phyloP scores from a whole-genome alignment of 2,113 vertebrate species.

The Pteronura brasiliensis region DNA sequence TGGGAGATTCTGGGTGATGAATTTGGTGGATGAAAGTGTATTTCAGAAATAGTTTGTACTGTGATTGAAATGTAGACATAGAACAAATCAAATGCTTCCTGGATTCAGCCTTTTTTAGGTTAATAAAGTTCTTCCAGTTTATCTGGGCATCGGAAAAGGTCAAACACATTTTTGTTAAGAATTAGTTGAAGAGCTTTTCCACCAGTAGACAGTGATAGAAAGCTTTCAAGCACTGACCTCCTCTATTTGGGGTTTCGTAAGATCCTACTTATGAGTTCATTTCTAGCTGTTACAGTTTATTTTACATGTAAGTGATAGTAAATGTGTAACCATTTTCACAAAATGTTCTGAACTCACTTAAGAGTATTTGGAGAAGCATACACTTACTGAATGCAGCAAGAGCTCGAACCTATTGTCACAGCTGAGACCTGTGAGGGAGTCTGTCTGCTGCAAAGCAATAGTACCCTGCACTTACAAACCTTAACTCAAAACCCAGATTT shows the following conservation, averaged over 20 bases:
- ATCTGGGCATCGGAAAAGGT: background rate
- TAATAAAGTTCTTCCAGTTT: background rate
- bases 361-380: background rate
- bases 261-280: background rate
- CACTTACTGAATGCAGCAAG: background rate
- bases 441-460: background rate
- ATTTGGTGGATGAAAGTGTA: background rate
- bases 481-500: slow-evolving; percentile 6
- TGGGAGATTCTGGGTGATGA: background rate
- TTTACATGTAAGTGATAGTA: background rate
- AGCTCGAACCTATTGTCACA: background rate
- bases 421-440: background rate
- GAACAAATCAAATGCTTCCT: background rate
- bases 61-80: background rate
- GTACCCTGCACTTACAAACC: background rate
- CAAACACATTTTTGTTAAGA: background rate
- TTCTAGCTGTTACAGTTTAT: background rate
- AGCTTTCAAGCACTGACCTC: background rate
- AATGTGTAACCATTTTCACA: background rate
- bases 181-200: background rate
- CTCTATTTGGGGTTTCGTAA: background rate
- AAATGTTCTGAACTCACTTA: background rate
- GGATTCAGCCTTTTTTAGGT: background rate
- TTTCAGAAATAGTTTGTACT: background rate
- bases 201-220: background rate